Conservation (phyloP, 2,797 vertebrate genomes). For the Pangasius larnaudii region DNA sequence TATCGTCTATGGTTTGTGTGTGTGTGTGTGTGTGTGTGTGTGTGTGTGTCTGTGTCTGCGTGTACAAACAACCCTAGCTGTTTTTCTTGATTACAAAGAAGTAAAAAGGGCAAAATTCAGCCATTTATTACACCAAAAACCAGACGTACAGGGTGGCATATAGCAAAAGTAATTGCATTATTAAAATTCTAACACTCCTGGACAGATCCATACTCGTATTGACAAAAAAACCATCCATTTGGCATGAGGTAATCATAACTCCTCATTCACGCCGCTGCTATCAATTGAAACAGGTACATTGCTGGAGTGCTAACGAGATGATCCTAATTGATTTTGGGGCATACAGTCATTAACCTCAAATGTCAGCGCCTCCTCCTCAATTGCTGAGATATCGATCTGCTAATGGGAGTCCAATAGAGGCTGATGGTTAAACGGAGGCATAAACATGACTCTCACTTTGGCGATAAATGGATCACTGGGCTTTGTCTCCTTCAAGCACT, state of each 20-base stretch:
- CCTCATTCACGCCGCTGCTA: constrained; percentile 49
- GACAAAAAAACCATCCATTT: constrained; percentile 49
- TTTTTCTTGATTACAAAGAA: constrained; percentile 41
- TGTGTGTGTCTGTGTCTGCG: constrained; percentile 41
- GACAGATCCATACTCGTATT: constrained; percentile 47
- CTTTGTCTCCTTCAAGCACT: constrained; percentile 30
- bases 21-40: constrained; percentile 28
- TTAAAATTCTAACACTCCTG: constrained; percentile 42
- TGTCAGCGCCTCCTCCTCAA: constrained; percentile 59
- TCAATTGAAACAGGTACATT: constrained; percentile 52
- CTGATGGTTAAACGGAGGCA: constrained; percentile 67
- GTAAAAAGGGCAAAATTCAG: constrained; percentile 17
- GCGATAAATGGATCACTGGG: constrained; percentile 44
- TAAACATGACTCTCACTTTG: constrained; percentile 58
- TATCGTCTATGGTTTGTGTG: constrained; percentile 30
- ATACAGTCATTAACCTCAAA: constrained; percentile 66
- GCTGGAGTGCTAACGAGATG: constrained; percentile 53
- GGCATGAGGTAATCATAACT: constrained; percentile 58
- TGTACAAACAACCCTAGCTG: constrained; percentile 22
- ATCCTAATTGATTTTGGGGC: constrained; percentile 64
- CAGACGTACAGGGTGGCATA: constrained; percentile 16
- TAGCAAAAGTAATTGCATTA: constrained; percentile 51
- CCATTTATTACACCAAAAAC: constrained; percentile 16
- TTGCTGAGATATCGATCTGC: constrained; percentile 67
- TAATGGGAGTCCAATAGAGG: constrained; percentile 66